Percentiles rank a stretch among this genome's conserved stretches.
phyloP scores from a whole-genome alignment of 1,140 invertebrate genomes.

The Berghia stephanieae region DNA sequence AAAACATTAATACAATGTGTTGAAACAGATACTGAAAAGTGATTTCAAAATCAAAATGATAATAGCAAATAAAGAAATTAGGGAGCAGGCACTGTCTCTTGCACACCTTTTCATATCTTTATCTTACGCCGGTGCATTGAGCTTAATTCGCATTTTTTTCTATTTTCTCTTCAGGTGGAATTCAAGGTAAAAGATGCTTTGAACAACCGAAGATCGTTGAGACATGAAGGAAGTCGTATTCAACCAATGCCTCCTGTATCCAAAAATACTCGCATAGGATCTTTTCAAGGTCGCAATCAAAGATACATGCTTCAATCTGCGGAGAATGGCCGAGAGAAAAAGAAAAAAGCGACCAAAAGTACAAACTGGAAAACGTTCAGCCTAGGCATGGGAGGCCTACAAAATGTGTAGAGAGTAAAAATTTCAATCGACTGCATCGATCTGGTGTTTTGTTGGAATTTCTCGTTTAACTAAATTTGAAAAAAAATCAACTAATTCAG shows the following conservation, averaged over 20 bases:
- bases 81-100: background rate
- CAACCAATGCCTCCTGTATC: conserved; percentile 49
- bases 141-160: background rate
- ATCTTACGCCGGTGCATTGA: background rate
- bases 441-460: too few relatives aligned
- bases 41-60: background rate
- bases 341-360: conserved; percentile 32
- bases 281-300: conserved; percentile 10
- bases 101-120: background rate
- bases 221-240: conserved; percentile 48
- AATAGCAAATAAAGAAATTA: background rate
- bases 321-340: conserved; percentile 3
- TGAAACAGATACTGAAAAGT: background rate
- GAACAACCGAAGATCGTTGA: conserved; percentile 47
- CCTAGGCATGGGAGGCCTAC: conserved; percentile 5
- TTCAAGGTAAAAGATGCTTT: conserved; percentile 50
- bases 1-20: too few relatives aligned
- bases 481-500: too few relatives aligned
- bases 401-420: too few relatives aligned
- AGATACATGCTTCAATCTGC: conserved; percentile 20
- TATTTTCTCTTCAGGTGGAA: conserved; percentile 48
- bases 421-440: too few relatives aligned
- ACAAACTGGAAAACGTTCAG: conserved; percentile 48
- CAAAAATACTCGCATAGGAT: conserved; percentile 37
- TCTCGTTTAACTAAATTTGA: too few relatives aligned